These are phyloP conservation scores for Rhagologus leucostigma DNA, from an alignment of 2,113 vertebrate species.

Conservation along the genomic window DNA sequence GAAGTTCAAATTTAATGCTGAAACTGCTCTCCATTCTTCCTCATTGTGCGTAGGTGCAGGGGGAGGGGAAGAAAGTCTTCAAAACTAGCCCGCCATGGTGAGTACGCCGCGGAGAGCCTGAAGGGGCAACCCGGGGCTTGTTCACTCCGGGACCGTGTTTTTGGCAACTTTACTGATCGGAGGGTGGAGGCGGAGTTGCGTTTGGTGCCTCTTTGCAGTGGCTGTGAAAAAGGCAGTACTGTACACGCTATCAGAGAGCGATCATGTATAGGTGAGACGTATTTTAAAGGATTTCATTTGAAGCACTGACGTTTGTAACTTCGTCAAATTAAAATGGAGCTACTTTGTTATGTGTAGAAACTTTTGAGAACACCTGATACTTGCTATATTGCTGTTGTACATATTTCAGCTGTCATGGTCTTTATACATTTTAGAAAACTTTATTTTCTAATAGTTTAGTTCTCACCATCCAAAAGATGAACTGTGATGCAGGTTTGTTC, in stretches of 20 bases:
- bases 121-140: slow-evolving; percentile 4
- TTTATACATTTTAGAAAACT: not conserved
- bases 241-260: not conserved
- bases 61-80: slow-evolving; percentile 31
- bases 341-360: not conserved
- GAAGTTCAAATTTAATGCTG: slow-evolving; percentile 71
- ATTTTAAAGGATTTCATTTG: not conserved
- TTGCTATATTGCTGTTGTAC: not conserved
- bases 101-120: not conserved
- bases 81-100: not conserved
- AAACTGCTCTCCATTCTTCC: slow-evolving; percentile 67
- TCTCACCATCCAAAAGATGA: not conserved
- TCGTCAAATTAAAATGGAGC: not conserved
- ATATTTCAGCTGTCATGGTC: not conserved
- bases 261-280: not conserved
- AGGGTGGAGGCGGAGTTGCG: not conserved
- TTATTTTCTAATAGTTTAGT: not conserved
- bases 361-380: slow-evolving; percentile 10
- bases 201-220: not conserved
- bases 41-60: slow-evolving; percentile 49
- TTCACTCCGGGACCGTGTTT: not conserved
- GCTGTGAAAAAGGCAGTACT: not conserved
- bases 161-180: slow-evolving; percentile 7
- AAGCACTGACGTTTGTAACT: not conserved
- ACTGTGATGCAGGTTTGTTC: not conserved